phyloP scores from a whole-genome alignment of 2,113 vertebrate genomes.

The Stictonetta naevosa region DNA sequence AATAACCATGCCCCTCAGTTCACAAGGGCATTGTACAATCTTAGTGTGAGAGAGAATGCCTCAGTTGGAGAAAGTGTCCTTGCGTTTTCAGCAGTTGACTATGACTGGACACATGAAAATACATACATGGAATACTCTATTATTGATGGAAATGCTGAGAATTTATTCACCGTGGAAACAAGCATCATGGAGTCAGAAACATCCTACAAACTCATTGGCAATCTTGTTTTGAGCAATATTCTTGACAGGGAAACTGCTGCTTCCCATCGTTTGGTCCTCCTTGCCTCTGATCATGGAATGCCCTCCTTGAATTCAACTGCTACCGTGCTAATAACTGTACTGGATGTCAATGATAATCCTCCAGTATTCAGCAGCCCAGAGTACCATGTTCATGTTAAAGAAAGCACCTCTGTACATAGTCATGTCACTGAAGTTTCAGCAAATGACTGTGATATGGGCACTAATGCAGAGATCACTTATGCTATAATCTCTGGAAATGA shows the following conservation, averaged over 20 bases:
- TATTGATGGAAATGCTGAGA: slow-evolving; percentile 81
- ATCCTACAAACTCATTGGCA: slow-evolving; percentile 72
- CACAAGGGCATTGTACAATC: slow-evolving; percentile 75
- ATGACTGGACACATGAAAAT: slow-evolving; percentile 82
- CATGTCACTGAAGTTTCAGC: slow-evolving; percentile 82
- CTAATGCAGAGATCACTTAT: slow-evolving; percentile 82
- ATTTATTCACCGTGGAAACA: slow-evolving; percentile 82
- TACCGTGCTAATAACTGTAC: slow-evolving; percentile 80
- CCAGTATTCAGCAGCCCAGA: slow-evolving; percentile 81
- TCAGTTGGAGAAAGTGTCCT: slow-evolving; percentile 79
- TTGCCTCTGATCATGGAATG: slow-evolving; percentile 81
- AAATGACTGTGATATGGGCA: slow-evolving; percentile 81
- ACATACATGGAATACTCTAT: slow-evolving; percentile 81
- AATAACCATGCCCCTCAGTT: slow-evolving; percentile 87
- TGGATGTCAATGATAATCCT: slow-evolving; percentile 89
- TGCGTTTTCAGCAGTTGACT: slow-evolving; percentile 81
- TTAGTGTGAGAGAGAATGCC: slow-evolving; percentile 82
- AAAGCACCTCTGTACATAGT: slow-evolving; percentile 80
- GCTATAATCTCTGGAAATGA: slow-evolving; percentile 86
- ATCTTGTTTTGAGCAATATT: slow-evolving; percentile 80
- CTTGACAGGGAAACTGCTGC: slow-evolving; percentile 84
- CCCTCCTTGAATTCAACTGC: slow-evolving; percentile 83
- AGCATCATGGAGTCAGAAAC: slow-evolving; percentile 61
- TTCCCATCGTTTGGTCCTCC: slow-evolving; percentile 81
- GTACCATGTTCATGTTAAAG: slow-evolving; percentile 82